These are phyloP conservation scores for Australoheros scitulus DNA, from an alignment of 2,113 vertebrate genomes.

Conservation along the genomic window DNA sequence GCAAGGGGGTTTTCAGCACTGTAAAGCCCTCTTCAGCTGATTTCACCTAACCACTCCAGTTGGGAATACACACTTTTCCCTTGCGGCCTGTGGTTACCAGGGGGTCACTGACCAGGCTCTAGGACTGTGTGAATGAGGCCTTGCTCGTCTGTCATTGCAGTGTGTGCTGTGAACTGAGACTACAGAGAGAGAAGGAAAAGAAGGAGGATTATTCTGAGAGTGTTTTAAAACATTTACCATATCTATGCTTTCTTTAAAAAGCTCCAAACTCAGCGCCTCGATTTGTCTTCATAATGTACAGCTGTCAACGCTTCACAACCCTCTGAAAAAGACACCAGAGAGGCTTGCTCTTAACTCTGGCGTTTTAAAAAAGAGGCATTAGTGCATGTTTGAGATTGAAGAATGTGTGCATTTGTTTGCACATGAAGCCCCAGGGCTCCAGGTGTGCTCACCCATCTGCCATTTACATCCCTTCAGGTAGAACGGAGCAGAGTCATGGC, in stretches of 20 bases:
- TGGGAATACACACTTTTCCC: not conserved
- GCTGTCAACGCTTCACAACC: conserved; percentile 65
- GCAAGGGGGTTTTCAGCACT: not conserved
- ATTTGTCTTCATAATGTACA: conserved; percentile 67
- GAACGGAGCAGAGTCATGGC: conserved; percentile 39
- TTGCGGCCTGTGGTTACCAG: not conserved
- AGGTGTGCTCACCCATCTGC: conserved; percentile 69
- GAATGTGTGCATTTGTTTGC: not conserved
- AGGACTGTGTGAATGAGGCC: not conserved
- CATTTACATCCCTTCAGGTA: conserved; percentile 59
- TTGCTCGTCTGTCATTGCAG: conserved; percentile 29
- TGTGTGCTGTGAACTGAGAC: not conserved
- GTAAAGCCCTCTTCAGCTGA: not conserved
- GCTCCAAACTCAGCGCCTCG: conserved; percentile 26
- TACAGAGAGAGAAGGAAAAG: conserved; percentile 16
- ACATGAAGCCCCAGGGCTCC: conserved; percentile 40
- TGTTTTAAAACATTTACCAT: conserved; percentile 23
- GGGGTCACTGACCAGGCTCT: not conserved
- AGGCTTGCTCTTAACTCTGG: conserved; percentile 29
- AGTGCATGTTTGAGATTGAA: conserved; percentile 10
- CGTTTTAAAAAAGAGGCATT: conserved; percentile 35
- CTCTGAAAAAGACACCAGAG: conserved; percentile 49
- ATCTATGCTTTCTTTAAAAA: conserved; percentile 36
- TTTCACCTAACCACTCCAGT: not conserved
- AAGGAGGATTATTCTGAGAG: conserved; percentile 22